Evolutionary conservation across 2,797 vertebrate genomes (phyloP), one percentile per base, ranked within the genome.

Genomic region (Notolepis coatsorum): DNA sequence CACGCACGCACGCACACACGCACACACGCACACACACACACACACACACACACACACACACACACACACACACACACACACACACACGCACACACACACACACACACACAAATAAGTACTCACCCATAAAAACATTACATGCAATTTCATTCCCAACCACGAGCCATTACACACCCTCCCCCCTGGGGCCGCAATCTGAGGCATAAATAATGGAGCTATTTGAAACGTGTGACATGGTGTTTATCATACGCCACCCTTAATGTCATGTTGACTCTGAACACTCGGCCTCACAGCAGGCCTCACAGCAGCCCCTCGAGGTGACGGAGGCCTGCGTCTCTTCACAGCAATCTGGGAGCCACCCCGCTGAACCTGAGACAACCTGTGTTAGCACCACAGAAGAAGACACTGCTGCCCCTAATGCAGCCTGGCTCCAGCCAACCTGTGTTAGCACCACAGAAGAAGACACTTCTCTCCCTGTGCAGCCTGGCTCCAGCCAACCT

Each of bases 1-100:
- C n/a, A n/a, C n/a, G n/a, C n/a, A n/a, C n/a, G n/a, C n/a, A n/a
- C n/a, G n/a, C n/a, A 13, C 20, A 45, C 62, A 68, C 37, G 47
- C n/a, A 48, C 18, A 61, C 38, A 56, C 41, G 57, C 45, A 90
- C 84, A 89, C 88, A 90, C 83, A 84, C 81, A 78, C 75, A 86
- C 84, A 84, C 82, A 65, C 81, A 88, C 86, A 83, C 77, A 86
- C 86, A 85, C 80, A 79, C 79, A 24, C 37, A 43, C 33, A 28
- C 10, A 13, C 50, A 27, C n/a, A n/a, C 20, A 18, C 13, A 48
- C 37, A 28, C 17, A 39, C 12, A 47, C 15, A 46, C 7, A 52
- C 5, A n/a, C 31, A 8, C 53, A 55, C 61, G n/a, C n/a, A n/a
- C 8, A 13, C 15, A 18, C 2, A 47, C 42, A 13, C 20, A 45